A percentile compares a stretch with the other conserved stretches of the same genome.
These are phyloP conservation scores for Tangara arthus DNA, from an alignment of 2,797 vertebrate species.

Conservation along the genomic window DNA sequence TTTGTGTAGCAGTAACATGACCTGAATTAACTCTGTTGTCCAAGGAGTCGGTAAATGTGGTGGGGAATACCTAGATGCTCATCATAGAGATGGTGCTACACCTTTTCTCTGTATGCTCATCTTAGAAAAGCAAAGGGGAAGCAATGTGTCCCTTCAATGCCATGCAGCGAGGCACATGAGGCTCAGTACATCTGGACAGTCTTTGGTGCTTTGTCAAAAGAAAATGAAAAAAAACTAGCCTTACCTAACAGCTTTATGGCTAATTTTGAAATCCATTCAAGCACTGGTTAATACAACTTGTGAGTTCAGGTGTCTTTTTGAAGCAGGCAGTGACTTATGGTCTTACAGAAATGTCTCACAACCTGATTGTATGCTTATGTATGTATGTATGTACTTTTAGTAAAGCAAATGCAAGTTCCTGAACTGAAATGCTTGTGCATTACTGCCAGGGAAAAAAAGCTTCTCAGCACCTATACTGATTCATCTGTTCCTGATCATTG, in stretches of 20 bases:
- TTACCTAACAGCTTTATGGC: too few species aligned
- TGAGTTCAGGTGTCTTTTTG: background rate
- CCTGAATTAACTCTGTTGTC: background rate
- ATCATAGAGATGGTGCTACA: background rate
- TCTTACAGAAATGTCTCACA: background rate
- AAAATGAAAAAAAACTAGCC: background rate
- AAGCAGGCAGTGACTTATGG: background rate
- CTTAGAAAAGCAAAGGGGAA: background rate
- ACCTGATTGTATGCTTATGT: fast-evolving
- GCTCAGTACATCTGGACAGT: too few species aligned
- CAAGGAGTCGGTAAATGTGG: background rate
- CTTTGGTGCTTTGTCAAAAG: background rate
- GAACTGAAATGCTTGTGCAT: background rate
- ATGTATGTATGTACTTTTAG: fast-evolving
- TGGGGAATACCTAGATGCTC: background rate
- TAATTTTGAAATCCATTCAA: background rate
- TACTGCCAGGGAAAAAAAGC: background rate
- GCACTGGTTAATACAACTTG: background rate
- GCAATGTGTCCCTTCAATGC: too few species aligned
- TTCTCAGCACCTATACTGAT: background rate
- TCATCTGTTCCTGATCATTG: background rate
- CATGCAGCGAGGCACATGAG: fast-evolving
- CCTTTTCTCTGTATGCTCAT: background rate
- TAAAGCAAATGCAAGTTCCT: background rate
- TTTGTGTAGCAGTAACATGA: background rate